phyloP scores from a whole-genome alignment of 2,888 invertebrate species.

The Cinara cedri region DNA sequence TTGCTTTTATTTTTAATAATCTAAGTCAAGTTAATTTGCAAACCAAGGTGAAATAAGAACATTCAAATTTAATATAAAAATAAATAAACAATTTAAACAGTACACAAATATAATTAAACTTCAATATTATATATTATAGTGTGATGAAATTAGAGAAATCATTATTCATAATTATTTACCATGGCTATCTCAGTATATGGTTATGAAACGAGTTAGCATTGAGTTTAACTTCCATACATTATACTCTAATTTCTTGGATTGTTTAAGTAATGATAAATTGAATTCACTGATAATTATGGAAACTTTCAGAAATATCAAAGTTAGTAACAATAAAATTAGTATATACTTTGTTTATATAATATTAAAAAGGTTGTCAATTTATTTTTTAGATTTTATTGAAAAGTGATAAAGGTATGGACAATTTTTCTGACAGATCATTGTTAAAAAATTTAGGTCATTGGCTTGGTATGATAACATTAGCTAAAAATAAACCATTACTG shows the following conservation, averaged over 20 bases:
- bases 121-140: conserved; percentile 64
- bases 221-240: conserved; percentile 96
- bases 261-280: conserved; percentile 82
- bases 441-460: conserved; percentile 98
- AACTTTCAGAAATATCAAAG: conserved; percentile 94
- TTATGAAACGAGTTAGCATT: conserved; percentile 97
- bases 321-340: no score
- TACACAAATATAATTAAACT: no score
- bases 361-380: background rate
- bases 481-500: conserved; percentile 86
- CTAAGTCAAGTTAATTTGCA: conserved; percentile 92
- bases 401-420: conserved; percentile 97
- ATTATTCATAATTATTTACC: conserved; percentile 91
- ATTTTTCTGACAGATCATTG: conserved; percentile 97
- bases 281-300: conserved; percentile 89
- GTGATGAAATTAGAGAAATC: conserved; percentile 90
- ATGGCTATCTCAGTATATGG: conserved; percentile 97
- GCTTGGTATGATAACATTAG: conserved; percentile 96
- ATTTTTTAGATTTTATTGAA: conserved; percentile 73
- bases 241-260: conserved; percentile 95
- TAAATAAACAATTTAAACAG: no score
- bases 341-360: no score
- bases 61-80: no score
- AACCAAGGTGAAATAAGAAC: conserved; percentile 71
- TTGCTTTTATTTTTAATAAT: conserved; percentile 98